Conservation (phyloP, 35 echinoderm and acorn worm genomes). For the Hemicentrotus pulcherrimus region DNA sequence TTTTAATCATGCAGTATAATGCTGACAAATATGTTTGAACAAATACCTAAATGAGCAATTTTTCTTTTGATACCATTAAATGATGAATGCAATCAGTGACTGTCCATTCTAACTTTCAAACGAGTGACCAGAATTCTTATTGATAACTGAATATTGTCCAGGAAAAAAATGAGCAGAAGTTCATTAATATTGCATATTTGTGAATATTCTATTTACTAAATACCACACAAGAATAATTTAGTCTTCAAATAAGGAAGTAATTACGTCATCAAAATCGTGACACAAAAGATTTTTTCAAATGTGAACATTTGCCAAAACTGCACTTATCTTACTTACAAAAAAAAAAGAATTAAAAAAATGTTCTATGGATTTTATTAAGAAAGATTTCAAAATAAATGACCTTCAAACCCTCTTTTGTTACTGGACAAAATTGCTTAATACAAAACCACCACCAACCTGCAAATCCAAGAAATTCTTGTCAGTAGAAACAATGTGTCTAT, state of each 20-base stretch:
- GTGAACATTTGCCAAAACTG: not conserved
- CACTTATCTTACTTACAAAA: not conserved
- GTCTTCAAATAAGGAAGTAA: too few species aligned
- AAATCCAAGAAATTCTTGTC: constrained; percentile 58
- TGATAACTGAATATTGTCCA: not conserved
- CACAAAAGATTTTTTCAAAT: too few species aligned
- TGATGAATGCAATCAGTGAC: not conserved
- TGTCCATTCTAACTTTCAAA: not conserved
- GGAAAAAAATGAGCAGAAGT: not conserved
- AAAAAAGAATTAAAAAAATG: not conserved
- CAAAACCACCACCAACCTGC: constrained; percentile 49
- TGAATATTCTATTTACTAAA: not conserved
- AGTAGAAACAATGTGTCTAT: constrained; percentile 43
- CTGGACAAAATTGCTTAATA: constrained; percentile 19
- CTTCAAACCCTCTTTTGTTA: not conserved
- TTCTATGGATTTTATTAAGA: not conserved
- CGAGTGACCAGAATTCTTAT: not conserved
- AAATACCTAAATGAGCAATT: too few species aligned
- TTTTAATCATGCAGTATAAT: too few species aligned
- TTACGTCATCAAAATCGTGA: too few species aligned
- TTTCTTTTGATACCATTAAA: too few species aligned
- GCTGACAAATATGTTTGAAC: too few species aligned
- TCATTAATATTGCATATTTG: not conserved
- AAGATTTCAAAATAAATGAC: not conserved
- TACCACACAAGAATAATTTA: too few species aligned